phyloP scores from a whole-genome alignment of 23 tunicate genomes.

The Trididemnum nubilum region DNA sequence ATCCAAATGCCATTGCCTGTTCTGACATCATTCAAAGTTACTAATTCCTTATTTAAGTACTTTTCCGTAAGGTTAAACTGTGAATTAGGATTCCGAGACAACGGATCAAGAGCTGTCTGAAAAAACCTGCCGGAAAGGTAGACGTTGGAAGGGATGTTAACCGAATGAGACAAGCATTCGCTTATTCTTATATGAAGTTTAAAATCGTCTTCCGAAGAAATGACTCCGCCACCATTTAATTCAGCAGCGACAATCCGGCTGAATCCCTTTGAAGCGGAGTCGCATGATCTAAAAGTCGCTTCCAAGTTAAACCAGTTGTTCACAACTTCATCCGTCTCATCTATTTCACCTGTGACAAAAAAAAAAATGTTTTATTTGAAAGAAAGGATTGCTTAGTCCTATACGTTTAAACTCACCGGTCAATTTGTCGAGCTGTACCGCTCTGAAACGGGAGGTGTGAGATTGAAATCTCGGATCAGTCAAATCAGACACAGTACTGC shows the following conservation, averaged over 20 bases:
- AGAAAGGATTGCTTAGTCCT: too few relatives aligned
- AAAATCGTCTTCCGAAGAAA: not conserved
- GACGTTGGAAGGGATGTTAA: not conserved
- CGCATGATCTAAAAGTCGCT: not conserved
- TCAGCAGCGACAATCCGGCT: not conserved
- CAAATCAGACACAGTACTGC: too few relatives aligned
- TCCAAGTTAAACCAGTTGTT: constrained; percentile 7
- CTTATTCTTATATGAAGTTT: not conserved
- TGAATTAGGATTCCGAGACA: too few relatives aligned
- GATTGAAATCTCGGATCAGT: too few relatives aligned
- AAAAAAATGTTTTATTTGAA: not conserved
- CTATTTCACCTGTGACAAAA: not conserved
- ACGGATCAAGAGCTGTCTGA: not conserved
- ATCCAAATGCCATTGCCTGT: not conserved
- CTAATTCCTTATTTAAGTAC: not conserved
- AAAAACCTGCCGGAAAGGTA: not conserved
- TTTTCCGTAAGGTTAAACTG: too few relatives aligned
- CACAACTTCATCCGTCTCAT: constrained; percentile 11
- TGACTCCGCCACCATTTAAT: constrained; percentile 2
- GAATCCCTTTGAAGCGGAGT: not conserved
- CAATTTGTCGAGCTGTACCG: too few relatives aligned
- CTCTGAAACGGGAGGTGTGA: too few relatives aligned
- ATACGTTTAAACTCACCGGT: too few relatives aligned
- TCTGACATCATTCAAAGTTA: not conserved
- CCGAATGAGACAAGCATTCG: constrained; percentile 7